Evolutionary conservation across 2,113 vertebrate genomes (phyloP).

Genomic region (Campylomormyrus numenius): DNA sequence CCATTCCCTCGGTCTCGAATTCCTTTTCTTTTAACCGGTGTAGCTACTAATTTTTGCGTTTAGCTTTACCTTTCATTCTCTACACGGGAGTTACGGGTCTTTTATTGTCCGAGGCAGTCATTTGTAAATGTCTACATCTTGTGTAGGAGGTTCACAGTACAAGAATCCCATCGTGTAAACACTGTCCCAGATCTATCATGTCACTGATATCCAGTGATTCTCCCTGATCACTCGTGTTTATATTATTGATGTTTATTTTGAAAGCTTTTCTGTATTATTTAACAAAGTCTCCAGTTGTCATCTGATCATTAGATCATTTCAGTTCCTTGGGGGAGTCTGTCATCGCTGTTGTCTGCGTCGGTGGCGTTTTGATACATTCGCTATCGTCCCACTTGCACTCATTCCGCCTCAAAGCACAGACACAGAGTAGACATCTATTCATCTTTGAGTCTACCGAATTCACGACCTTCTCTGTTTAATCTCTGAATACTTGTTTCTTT

Average conservation of each 20-base stretch:
- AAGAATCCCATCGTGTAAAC: not conserved
- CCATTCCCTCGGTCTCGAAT: not conserved
- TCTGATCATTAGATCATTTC: constrained; percentile 60
- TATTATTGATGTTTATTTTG: constrained; percentile 26
- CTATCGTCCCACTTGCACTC: not conserved
- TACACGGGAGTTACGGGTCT: not conserved
- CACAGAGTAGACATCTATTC: not conserved
- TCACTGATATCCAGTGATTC: not conserved
- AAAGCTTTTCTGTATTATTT: constrained; percentile 46
- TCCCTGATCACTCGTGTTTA: not conserved
- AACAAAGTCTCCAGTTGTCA: constrained; percentile 56
- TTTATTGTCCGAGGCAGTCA: not conserved
- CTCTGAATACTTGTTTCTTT: not conserved
- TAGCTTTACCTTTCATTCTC: not conserved
- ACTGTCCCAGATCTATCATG: not conserved
- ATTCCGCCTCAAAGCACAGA: not conserved
- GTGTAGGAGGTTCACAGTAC: not conserved
- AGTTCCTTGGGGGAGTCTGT: constrained; percentile 40
- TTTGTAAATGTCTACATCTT: not conserved
- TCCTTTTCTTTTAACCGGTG: not conserved
- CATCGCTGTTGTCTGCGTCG: not conserved
- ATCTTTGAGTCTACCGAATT: not conserved
- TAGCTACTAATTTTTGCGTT: not conserved
- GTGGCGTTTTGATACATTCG: not conserved
- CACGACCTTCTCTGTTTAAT: not conserved